phyloP scores from a whole-genome alignment of 2,113 vertebrate species.

The Podilymbus podiceps region DNA sequence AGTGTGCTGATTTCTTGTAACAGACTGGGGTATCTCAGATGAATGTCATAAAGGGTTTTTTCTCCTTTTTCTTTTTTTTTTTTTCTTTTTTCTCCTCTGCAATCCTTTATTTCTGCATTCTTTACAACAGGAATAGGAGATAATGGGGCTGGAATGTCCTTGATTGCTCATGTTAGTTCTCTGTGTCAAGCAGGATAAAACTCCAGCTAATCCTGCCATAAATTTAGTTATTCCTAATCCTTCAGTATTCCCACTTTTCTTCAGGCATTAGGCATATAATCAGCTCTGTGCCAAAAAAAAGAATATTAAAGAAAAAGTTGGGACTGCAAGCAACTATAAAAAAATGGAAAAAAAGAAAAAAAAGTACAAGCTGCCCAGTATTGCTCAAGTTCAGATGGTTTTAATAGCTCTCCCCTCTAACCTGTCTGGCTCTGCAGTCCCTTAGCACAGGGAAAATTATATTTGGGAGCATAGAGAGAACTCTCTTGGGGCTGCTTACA shows the following conservation, averaged over 20 bases:
- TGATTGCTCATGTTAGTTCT: background rate
- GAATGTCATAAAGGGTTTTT: background rate
- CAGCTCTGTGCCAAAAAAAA: background rate
- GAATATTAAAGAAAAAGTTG: background rate
- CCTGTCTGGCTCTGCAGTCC: background rate
- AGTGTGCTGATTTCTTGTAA: background rate
- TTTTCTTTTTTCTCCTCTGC: background rate
- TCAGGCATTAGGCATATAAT: background rate
- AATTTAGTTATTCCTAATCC: slow-evolving; percentile 46
- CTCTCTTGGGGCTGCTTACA: background rate
- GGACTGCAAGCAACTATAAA: background rate
- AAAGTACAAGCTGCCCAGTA: background rate
- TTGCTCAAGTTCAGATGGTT: background rate
- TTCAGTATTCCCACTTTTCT: slow-evolving; percentile 13
- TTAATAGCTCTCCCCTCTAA: background rate
- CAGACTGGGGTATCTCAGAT: background rate
- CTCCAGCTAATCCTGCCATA: slow-evolving; percentile 31
- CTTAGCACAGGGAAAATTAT: background rate
- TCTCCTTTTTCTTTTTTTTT: too few species aligned
- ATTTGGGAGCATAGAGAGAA: background rate
- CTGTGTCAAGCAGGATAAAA: slow-evolving; percentile 9
- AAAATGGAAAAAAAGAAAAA: background rate
- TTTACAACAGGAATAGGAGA: background rate
- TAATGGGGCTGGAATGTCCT: slow-evolving; percentile 23
- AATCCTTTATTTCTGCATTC: background rate